Base-by-base conservation (phyloP, 2,888 invertebrate genomes). In the Ceraclea dissimilis region DNA sequence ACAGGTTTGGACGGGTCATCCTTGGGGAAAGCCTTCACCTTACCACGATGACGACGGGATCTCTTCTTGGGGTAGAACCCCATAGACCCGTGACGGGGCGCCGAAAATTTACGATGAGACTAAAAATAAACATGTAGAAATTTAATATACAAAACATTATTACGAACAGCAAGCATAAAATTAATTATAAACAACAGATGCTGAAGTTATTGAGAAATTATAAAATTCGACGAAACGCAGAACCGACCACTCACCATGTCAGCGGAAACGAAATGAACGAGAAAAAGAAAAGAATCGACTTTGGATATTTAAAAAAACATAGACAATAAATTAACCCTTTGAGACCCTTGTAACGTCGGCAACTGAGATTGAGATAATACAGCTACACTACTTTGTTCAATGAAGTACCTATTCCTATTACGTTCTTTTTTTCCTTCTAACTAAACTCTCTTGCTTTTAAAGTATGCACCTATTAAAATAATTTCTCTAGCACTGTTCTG, bases 41-140 rank as follows among this genome's bases (percentile, higher is more conserved):
- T 98, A 67, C 99, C 99, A 79, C 97, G 91, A 81, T 96, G 96
- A 70, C 96, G 88, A 65, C 85, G 85, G 65, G 94, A 90, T 66
- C 99, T 85, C 79, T 99, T 99, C 80, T 97, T 98, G 69, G 99
- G 99, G 78, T 97, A 91, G 84, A 99, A 99, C 67, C 97, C 98
- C 93, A 99, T 95, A 56, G 97, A 98, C 68, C 99, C 99, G 85
- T 99, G 99, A 67, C 99, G 92, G 67, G 99, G 99, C 47, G 98
- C 98, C 71, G 96, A 97, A 78, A 99, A 99, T 76, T 99, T 99
- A 72, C 99, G 88, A 81, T 99, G 99, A 79, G 98, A 98, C 99
- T 98, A 16, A 39, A 58, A 48, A 17, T 2, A 47, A 21, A 21
- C 18, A 22, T 26, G 18, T 4, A 26, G 5, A n/a, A 46, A 11